Conservation (phyloP, 2,113 vertebrate species). For the Aspiorhynchus laticeps region DNA sequence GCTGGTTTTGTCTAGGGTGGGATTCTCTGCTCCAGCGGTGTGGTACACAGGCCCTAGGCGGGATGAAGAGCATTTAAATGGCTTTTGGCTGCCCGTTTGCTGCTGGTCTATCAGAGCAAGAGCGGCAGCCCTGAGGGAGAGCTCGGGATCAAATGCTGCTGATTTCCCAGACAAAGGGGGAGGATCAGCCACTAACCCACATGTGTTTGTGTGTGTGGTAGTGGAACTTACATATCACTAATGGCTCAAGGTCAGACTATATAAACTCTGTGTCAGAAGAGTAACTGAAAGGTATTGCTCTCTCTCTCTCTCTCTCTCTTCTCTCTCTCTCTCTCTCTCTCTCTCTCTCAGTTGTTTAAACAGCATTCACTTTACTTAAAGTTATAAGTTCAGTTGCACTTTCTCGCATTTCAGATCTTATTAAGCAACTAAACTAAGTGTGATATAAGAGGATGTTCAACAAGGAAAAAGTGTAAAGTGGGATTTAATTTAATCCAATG, state of each 20-base stretch:
- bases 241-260: constrained; percentile 27
- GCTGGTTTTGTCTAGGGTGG: not conserved
- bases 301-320: not conserved
- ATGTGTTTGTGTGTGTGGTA: not conserved
- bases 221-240: constrained; percentile 6
- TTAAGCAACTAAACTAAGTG: not conserved
- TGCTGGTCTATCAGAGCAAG: constrained; percentile 17
- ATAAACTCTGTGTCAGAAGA: constrained; percentile 1
- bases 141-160: constrained; percentile 75
- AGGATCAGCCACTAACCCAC: constrained; percentile 26
- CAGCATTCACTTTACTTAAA: not conserved
- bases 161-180: constrained; percentile 65
- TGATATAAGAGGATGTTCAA: not conserved
- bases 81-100: constrained; percentile 5
- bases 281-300: not conserved
- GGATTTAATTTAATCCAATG: not conserved
- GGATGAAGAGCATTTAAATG: constrained; percentile 1
- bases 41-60: not conserved
- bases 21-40: not conserved
- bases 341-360: not conserved
- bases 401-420: not conserved
- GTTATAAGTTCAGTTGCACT: not conserved
- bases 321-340: not conserved
- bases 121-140: constrained; percentile 66
- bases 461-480: not conserved